Conservation (phyloP, 2,113 vertebrate species). For the Mugil cephalus region DNA sequence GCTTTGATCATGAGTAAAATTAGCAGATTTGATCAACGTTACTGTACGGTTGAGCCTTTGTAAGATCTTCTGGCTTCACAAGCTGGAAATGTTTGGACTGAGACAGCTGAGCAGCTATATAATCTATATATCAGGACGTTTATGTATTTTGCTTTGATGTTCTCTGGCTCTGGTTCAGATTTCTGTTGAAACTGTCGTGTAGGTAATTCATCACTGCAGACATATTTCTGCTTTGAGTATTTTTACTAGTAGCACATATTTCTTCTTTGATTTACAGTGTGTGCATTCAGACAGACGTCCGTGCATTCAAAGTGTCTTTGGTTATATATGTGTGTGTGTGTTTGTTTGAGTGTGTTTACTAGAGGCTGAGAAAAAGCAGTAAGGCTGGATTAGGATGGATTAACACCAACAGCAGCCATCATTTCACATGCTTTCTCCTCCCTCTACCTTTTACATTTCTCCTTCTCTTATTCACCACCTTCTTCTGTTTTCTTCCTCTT, state of each 20-base stretch:
- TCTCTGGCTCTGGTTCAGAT: too few relatives aligned
- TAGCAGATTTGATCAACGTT: background rate
- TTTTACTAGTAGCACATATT: too few relatives aligned
- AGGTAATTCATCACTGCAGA: too few relatives aligned
- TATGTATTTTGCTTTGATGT: too few relatives aligned
- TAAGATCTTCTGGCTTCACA: background rate
- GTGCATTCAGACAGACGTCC: too few relatives aligned
- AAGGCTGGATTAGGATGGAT: constrained; percentile 71
- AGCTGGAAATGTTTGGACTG: too few relatives aligned
- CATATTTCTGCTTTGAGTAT: too few relatives aligned
- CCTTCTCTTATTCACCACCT: background rate
- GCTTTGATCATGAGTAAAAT: too few relatives aligned
- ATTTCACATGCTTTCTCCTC: constrained; percentile 29
- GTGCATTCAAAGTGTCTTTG: background rate
- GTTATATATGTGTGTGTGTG: background rate
- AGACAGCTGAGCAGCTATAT: background rate
- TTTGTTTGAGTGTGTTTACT: constrained; percentile 14
- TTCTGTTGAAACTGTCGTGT: too few relatives aligned
- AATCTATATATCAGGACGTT: too few relatives aligned
- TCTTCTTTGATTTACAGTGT: too few relatives aligned
- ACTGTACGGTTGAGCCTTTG: constrained; percentile 4
- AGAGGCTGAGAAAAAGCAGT: constrained; percentile 42
- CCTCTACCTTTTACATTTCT: background rate
- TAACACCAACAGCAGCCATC: constrained; percentile 38
- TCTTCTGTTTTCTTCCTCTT: background rate